Base-by-base conservation (phyloP, 2,113 vertebrate genomes). In the Pristiophorus japonicus region DNA sequence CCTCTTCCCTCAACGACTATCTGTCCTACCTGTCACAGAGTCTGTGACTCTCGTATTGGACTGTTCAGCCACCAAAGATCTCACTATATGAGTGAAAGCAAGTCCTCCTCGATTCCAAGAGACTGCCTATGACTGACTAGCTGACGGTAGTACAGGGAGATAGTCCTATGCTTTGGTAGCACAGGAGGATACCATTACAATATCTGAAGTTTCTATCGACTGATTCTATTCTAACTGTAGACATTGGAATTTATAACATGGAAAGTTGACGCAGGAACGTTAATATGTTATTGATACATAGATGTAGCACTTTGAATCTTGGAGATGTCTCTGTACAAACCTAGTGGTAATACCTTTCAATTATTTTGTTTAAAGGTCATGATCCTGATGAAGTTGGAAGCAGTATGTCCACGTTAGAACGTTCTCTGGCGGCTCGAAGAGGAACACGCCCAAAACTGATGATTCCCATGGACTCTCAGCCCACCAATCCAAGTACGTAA, bases 401-500 rank as follows among this genome's bases (percentile, higher is more conserved):
- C 95, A 97, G 98, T 11, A 98, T 99, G 96, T 99, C 99, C 6
- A 99, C 99, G 0, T 96, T 99, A 51, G 99, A 99, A 94, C 98
- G 98, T n/a, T 99, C 99, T 0, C 96, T 99, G 0, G 98, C 98
- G 1, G 97, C 98, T 45, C 97, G 98, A 75, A 97, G 98, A 95
- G 98, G 98, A 16, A 98, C 98, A 0, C 97, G 99, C 24, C 97
- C 98, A 88, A 99, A 99, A 95, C 98, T 99, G 96, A 98, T 99
- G 98, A 99, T 99, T 94, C 99, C 99, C 0, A 98, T 99, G 98
- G 99, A 99, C 67, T 97, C 98, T 0, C 99, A 99, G 96, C 97
- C 99, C 1, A 98, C 73, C 97, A 99, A 98, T 96, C 98, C 98
- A n/a, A 97, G 99, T 99, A 96, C 98, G 98, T 97, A 55, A 85